Evolutionary conservation across 2,113 vertebrate species (phyloP).

Genomic region (Pogona vitticeps): DNA sequence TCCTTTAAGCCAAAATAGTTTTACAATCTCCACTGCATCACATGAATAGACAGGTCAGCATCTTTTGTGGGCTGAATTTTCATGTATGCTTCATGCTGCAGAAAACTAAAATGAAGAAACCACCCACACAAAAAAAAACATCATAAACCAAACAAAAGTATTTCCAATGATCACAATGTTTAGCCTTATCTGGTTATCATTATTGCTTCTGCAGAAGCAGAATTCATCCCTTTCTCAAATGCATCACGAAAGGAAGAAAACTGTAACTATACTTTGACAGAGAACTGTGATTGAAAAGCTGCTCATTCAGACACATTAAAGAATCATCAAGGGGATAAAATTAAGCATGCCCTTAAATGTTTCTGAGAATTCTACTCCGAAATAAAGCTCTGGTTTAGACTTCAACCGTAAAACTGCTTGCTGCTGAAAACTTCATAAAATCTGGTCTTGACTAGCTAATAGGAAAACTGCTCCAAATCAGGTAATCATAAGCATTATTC

Average conservation of each 20-base stretch:
- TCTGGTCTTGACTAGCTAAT: not conserved
- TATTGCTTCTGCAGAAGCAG: not conserved
- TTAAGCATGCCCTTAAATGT: not conserved
- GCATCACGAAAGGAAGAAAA: not conserved
- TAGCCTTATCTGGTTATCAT: not conserved
- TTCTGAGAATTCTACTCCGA: not conserved
- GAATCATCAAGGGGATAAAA: fast-evolving
- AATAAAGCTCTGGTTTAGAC: not conserved
- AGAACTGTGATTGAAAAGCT: not conserved
- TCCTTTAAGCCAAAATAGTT: not conserved
- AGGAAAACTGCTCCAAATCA: not conserved
- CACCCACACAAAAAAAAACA: not conserved
- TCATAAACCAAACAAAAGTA: not conserved
- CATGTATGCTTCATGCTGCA: not conserved
- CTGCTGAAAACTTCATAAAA: not conserved
- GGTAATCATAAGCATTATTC: not conserved
- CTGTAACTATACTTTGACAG: not conserved
- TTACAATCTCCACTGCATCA: not conserved
- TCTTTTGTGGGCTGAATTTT: not conserved
- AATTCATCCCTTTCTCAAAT: not conserved
- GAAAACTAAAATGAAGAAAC: not conserved
- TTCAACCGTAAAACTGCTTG: not conserved
- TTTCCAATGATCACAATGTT: slow-evolving; percentile 8
- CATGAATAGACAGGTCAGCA: not conserved
- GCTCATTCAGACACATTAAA: not conserved